These are phyloP conservation scores for Microplitis demolitor DNA, from an alignment of 1,140 invertebrate genomes.

Conservation along the genomic window DNA sequence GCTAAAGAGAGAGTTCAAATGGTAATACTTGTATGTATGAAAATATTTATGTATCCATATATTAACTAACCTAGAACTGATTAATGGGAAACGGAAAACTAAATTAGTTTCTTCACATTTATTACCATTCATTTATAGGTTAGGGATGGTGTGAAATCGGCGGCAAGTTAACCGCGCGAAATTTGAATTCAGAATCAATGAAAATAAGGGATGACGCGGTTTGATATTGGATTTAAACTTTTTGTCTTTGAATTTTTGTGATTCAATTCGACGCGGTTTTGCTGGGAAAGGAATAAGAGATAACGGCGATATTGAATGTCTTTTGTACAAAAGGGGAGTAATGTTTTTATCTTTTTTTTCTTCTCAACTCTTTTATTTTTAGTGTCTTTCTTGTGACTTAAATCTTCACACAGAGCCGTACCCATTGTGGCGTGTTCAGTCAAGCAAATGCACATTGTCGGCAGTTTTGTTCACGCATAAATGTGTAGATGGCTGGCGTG, in stretches of 20 bases:
- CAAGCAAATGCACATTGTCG: conserved; percentile 58
- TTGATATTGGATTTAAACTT: too few relatives aligned
- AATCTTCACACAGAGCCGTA: conserved; percentile 48
- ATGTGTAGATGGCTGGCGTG: conserved; percentile 7
- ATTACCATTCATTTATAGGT: too few relatives aligned
- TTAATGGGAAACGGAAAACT: too few relatives aligned
- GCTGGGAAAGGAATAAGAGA: conserved; percentile 34
- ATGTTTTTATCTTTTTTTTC: conserved; percentile 19
- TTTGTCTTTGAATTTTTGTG: background rate
- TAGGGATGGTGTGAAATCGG: too few relatives aligned
- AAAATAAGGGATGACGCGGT: too few relatives aligned
- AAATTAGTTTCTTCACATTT: too few relatives aligned
- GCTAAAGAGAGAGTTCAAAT: background rate
- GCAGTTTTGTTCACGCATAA: conserved; percentile 25
- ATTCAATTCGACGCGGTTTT: conserved; percentile 52
- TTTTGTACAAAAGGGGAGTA: conserved; percentile 27
- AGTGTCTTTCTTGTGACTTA: conserved; percentile 7
- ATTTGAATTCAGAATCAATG: too few relatives aligned
- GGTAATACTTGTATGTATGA: too few relatives aligned
- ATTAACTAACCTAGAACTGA: too few relatives aligned
- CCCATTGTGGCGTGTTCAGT: conserved; percentile 57
- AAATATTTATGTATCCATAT: too few relatives aligned
- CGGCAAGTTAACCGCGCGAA: too few relatives aligned
- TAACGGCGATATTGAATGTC: conserved; percentile 59
- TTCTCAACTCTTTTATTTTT: conserved; percentile 12